Evolutionary conservation across 2,113 vertebrate genomes (phyloP), one percentile per base, ranked within the genome.

Genomic region (Sylvia atricapilla): DNA sequence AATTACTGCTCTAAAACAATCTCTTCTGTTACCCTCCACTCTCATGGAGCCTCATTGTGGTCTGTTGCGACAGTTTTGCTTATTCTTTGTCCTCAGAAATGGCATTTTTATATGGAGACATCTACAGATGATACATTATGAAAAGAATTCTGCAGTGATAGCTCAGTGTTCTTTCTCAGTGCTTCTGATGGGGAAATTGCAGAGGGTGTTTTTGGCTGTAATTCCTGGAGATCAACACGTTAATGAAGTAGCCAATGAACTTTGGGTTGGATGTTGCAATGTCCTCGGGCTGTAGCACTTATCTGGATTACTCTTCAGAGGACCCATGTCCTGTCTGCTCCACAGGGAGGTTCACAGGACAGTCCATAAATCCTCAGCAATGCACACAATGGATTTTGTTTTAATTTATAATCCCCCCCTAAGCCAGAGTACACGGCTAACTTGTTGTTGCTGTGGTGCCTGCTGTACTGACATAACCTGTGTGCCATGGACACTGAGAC

Each of bases 261-360:
- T 96, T 97, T 96, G 95, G 41, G 85, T n/a, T 86, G 79, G 50
- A 47, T 94, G 92, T 90, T 41, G 93, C 93, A 97, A 95, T 70
- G 88, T 66, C 43, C 82, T 46, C 0, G 4, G 78, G 75, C 75
- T 73, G 50, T 9, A 31, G 60, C 24, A 79, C 82, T 96, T 94
- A 95, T 72, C 93, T 95, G 72, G 67, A 88, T 94, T 90, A 74
- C 50, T 66, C 69, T 67, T 63, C 91, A 80, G 84, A 74, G 82
- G 85, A 95, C 72, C 75, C 23, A 4, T 88, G 93, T 93, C 91
- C 95, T 83, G 55, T 84, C 91, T 90, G 63, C 43, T 83, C 59
- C 30, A 3, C 62, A 28, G 84, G 46, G 63, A 90, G 67, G 89
- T 90, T 77, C 92, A 76, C 1, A 79, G 82, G 87, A 41, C 89